phyloP scores from a whole-genome alignment of 1,140 invertebrate species.

The Rhagoletis pomonella region DNA sequence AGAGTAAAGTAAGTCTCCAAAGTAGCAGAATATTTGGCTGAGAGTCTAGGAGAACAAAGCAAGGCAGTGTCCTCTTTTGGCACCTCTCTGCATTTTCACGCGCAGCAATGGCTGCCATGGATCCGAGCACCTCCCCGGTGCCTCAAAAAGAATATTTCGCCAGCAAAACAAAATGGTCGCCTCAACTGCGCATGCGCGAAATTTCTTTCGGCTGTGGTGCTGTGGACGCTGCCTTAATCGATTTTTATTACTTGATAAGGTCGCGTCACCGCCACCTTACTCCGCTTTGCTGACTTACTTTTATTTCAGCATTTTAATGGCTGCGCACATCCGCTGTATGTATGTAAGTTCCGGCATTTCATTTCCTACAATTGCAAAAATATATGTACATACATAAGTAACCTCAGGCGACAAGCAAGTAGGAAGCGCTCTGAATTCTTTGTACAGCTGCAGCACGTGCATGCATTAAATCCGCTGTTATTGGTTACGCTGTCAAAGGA shows the following conservation, averaged over 20 bases:
- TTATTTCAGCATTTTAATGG: slow-evolving; percentile 30
- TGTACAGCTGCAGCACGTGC: slow-evolving; percentile 42
- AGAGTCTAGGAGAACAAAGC: too few species aligned
- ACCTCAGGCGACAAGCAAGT: not conserved
- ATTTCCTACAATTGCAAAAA: not conserved
- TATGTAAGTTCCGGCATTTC: slow-evolving; percentile 53
- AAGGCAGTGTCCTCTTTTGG: not conserved
- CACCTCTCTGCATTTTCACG: slow-evolving; percentile 56
- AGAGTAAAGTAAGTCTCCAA: slow-evolving; percentile 30
- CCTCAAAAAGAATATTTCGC: not conserved
- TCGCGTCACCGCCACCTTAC: slow-evolving; percentile 58
- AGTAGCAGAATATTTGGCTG: not conserved
- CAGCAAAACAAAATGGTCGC: slow-evolving; percentile 23
- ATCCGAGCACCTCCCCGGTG: slow-evolving; percentile 60
- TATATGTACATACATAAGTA: not conserved
- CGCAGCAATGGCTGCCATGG: slow-evolving; percentile 69
- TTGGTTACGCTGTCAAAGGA: slow-evolving; percentile 42
- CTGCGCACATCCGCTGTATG: slow-evolving; percentile 44
- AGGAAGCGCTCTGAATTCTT: not conserved
- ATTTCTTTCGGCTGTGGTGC: not conserved
- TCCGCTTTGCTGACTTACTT: not conserved
- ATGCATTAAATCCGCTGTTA: slow-evolving; percentile 54
- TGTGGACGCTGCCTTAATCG: slow-evolving; percentile 61
- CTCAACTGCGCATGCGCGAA: not conserved
- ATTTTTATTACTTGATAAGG: slow-evolving; percentile 70